A percentile compares a stretch with the other conserved stretches of the same genome.
phyloP scores from a whole-genome alignment of 2,888 invertebrate species.

The Eristalis intricaria region DNA sequence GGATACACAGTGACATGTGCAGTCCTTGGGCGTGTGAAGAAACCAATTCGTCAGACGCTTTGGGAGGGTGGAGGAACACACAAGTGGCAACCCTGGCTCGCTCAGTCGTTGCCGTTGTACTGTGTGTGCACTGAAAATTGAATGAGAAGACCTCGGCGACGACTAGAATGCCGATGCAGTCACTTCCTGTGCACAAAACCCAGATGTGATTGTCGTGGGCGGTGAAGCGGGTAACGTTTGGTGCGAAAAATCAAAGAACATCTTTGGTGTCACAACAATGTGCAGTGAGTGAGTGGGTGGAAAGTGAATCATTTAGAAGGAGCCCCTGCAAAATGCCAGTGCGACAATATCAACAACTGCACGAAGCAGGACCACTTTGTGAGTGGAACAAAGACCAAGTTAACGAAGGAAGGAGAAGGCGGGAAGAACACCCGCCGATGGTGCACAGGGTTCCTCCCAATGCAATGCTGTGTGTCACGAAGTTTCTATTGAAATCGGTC shows the following conservation, averaged over 20 bases:
- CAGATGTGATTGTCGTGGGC: background rate
- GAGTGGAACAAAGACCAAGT: background rate
- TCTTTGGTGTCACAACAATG: slow-evolving; percentile 15
- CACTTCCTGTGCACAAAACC: background rate
- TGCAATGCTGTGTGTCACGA: background rate
- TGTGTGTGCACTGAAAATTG: background rate
- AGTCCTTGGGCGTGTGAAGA: background rate
- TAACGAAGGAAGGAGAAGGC: background rate
- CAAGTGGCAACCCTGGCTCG: background rate
- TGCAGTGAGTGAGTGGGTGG: background rate
- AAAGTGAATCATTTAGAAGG: slow-evolving; percentile 1
- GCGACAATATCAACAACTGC: slow-evolving; percentile 1
- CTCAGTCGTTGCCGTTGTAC: too few species aligned
- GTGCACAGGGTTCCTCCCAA: too few species aligned
- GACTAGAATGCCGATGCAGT: background rate
- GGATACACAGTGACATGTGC: background rate
- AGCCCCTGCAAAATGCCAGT: background rate
- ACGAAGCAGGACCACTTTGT: background rate
- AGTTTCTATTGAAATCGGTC: background rate
- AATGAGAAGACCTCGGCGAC: background rate
- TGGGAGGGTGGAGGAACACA: background rate
- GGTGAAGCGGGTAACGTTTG: background rate
- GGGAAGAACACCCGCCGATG: too few species aligned
- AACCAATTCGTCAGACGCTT: background rate
- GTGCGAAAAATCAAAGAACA: slow-evolving; percentile 51